Conservation (phyloP, 2,888 invertebrate species). For the Lamproptera curius region DNA sequence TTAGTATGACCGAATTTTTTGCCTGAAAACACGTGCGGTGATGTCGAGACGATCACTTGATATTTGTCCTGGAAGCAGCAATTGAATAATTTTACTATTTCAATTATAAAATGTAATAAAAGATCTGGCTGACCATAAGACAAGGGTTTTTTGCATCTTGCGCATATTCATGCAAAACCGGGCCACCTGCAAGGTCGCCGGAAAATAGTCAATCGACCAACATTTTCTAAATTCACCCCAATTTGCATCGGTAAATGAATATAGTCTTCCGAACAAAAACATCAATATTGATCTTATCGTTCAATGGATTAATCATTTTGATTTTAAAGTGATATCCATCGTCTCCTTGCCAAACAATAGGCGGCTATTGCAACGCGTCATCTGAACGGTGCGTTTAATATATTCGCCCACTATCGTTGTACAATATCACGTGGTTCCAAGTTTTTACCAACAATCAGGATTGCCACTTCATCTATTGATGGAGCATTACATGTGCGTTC, state of each 20-base stretch:
- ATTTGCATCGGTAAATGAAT: slow-evolving; percentile 27
- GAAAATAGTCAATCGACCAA: slow-evolving; percentile 30
- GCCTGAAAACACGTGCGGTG: too few species aligned
- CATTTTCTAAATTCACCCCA: slow-evolving; percentile 26
- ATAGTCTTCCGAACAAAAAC: slow-evolving; percentile 40
- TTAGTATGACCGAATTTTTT: neutral
- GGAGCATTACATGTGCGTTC: slow-evolving; percentile 30
- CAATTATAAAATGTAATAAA: too few species aligned
- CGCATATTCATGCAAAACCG: slow-evolving; percentile 25
- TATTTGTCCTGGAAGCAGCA: slow-evolving; percentile 7
- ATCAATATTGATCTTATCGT: slow-evolving; percentile 31
- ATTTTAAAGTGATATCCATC: too few species aligned
- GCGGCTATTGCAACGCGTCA: slow-evolving; percentile 21
- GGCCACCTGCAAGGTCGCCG: slow-evolving; percentile 23
- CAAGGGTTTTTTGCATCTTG: slow-evolving; percentile 27
- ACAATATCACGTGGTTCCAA: slow-evolving; percentile 21
- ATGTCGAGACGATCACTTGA: neutral
- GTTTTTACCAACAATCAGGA: slow-evolving; percentile 31
- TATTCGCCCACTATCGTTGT: too few species aligned
- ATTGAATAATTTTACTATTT: too few species aligned
- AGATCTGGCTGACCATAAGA: too few species aligned
- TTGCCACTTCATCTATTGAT: slow-evolving; percentile 34
- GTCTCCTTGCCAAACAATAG: too few species aligned
- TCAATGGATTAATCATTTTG: too few species aligned
- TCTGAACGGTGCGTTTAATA: slow-evolving; percentile 19